Conservation (phyloP, 2,113 vertebrate species). For the Odocoileus hemionus region DNA sequence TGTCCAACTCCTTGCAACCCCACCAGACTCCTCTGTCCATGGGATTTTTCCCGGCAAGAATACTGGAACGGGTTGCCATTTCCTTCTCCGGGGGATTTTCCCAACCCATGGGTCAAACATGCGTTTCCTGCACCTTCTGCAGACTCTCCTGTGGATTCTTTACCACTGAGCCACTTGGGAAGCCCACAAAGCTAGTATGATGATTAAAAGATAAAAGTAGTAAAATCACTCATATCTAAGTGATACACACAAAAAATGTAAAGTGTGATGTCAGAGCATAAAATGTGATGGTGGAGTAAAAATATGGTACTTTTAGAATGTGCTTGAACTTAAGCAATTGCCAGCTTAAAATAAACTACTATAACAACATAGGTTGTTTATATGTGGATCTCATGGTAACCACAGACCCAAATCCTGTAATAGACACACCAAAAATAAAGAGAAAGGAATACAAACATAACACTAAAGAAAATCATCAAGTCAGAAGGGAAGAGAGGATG, state of each 20-base stretch:
- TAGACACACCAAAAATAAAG: background rate
- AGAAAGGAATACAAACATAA: background rate
- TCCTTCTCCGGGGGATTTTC: background rate
- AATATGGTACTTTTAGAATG: background rate
- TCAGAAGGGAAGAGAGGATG: background rate
- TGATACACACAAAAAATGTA: background rate
- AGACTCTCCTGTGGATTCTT: background rate
- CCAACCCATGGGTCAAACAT: background rate
- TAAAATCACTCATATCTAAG: background rate
- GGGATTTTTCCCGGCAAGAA: background rate
- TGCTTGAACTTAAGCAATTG: background rate
- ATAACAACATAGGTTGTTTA: background rate
- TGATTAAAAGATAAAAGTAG: background rate
- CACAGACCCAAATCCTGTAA: background rate
- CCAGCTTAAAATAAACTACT: background rate
- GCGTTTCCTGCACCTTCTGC: background rate
- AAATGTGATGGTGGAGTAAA: background rate
- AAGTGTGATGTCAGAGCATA: background rate
- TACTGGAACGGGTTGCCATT: background rate
- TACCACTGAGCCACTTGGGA: background rate
- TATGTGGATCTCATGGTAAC: background rate
- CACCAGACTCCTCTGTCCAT: background rate
- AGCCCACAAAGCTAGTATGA: background rate
- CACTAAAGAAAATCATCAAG: background rate
- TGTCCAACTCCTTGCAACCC: background rate